A percentile compares a stretch with the other conserved stretches of the same genome.
These are phyloP conservation scores for Phrixothrix hirtus DNA, from an alignment of 2,888 invertebrate species.

Conservation along the genomic window DNA sequence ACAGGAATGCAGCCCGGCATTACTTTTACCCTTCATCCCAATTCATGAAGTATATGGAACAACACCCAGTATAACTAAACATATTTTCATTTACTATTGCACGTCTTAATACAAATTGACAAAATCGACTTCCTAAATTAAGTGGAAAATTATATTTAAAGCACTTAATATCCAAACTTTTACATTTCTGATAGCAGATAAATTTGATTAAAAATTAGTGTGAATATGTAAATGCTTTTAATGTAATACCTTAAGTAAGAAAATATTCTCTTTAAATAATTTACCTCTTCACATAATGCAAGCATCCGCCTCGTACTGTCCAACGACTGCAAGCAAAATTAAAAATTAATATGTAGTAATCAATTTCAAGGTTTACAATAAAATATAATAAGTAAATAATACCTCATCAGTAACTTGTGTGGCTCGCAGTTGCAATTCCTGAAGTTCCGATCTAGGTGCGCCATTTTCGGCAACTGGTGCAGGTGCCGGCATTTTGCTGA, in stretches of 20 bases:
- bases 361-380: too few relatives aligned
- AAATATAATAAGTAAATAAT: slow-evolving; percentile 10
- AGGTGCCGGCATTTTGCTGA: slow-evolving; percentile 54
- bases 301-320: slow-evolving; percentile 92
- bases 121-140: slow-evolving; percentile 3
- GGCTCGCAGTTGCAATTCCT: slow-evolving; percentile 83
- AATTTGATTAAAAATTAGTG: too few relatives aligned
- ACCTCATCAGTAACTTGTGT: slow-evolving; percentile 91
- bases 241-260: neutral
- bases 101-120: too few relatives aligned
- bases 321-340: slow-evolving; percentile 79
- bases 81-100: too few relatives aligned
- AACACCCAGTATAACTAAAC: slow-evolving; percentile 18
- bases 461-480: slow-evolving; percentile 65
- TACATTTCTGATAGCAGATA: too few relatives aligned
- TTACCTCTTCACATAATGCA: slow-evolving; percentile 90
- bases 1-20: slow-evolving; percentile 23
- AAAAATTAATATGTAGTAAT: neutral
- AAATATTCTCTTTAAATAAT: slow-evolving; percentile 6
- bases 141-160: too few relatives aligned
- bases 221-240: neutral
- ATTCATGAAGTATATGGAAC: slow-evolving; percentile 13
- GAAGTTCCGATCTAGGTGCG: slow-evolving; percentile 82
- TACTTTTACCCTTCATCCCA: slow-evolving; percentile 24
- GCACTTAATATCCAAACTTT: too few relatives aligned